Percentiles rank a stretch among this genome's conserved stretches.
phyloP scores from a whole-genome alignment of 2,113 vertebrate genomes.

The Alouatta palliata region DNA sequence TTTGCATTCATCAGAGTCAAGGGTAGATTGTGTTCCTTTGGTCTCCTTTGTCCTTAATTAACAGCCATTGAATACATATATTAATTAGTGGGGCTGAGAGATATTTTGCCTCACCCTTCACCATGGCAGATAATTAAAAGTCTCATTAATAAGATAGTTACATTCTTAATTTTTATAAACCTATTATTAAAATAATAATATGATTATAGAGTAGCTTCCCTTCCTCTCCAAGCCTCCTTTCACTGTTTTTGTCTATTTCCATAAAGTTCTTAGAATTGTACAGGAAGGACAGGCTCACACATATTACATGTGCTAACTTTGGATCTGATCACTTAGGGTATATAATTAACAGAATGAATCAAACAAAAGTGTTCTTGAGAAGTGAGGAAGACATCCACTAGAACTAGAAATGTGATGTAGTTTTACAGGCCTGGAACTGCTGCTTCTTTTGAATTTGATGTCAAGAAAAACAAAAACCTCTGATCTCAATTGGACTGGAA shows the following conservation, averaged over 20 bases:
- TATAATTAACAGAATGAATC: conserved; percentile 49
- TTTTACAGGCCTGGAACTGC: not conserved
- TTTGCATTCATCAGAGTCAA: conserved; percentile 90
- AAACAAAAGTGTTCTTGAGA: conserved; percentile 29
- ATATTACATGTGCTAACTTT: not conserved
- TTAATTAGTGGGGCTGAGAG: conserved; percentile 95
- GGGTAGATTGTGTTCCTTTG: conserved; percentile 89
- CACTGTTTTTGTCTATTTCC: conserved; percentile 52
- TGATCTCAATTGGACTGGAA: conserved; percentile 2
- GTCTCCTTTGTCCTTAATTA: conserved; percentile 98
- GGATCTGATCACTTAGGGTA: conserved; percentile 42
- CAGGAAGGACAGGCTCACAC: conserved; percentile 47
- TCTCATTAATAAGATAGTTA: conserved; percentile 91
- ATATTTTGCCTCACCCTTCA: conserved; percentile 94
- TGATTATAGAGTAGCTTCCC: conserved; percentile 51
- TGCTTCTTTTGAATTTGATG: conserved; percentile 31
- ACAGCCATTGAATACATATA: conserved; percentile 91
- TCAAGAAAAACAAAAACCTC: conserved; percentile 10
- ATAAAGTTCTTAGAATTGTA: conserved; percentile 46
- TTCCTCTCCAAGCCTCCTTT: conserved; percentile 21
- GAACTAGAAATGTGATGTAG: conserved; percentile 13
- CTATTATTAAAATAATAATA: conserved; percentile 84
- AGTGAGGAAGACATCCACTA: conserved; percentile 14
- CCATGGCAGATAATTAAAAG: conserved; percentile 92
- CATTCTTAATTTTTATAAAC: conserved; percentile 89